These are phyloP conservation scores for Cynaeus angustus DNA, from an alignment of 2,888 invertebrate genomes.

Conservation along the genomic window DNA sequence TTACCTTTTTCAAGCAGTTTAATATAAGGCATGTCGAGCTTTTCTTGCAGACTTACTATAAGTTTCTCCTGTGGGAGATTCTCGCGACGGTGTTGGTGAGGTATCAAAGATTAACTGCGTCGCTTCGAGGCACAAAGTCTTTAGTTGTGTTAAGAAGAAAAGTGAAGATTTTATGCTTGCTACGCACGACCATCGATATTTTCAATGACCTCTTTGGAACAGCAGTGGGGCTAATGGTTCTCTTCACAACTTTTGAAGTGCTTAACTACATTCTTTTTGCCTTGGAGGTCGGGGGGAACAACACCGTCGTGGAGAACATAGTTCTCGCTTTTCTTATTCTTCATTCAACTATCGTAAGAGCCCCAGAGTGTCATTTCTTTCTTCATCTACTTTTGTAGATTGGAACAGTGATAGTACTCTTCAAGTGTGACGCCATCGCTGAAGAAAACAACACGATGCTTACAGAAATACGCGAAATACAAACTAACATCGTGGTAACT, in stretches of 20 bases:
- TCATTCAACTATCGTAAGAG: constrained; percentile 7
- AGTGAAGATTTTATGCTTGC: constrained; percentile 4
- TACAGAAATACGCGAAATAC: background rate
- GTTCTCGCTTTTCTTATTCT: constrained; percentile 1
- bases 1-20: constrained; percentile 6
- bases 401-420: background rate
- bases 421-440: constrained; percentile 1
- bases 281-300: background rate
- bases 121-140: background rate
- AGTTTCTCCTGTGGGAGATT: background rate
- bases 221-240: background rate
- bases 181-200: constrained; percentile 3
- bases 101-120: background rate
- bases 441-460: constrained; percentile 5
- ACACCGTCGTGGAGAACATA: background rate
- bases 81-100: background rate
- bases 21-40: constrained; percentile 1
- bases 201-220: constrained; percentile 7
- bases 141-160: background rate
- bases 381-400: background rate
- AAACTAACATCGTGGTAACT: background rate
- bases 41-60: background rate
- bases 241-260: constrained; percentile 17
- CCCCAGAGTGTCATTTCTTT: background rate
- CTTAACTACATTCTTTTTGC: constrained; percentile 25